Conservation (phyloP, 2,888 invertebrate genomes). For the Ischnura elegans region DNA sequence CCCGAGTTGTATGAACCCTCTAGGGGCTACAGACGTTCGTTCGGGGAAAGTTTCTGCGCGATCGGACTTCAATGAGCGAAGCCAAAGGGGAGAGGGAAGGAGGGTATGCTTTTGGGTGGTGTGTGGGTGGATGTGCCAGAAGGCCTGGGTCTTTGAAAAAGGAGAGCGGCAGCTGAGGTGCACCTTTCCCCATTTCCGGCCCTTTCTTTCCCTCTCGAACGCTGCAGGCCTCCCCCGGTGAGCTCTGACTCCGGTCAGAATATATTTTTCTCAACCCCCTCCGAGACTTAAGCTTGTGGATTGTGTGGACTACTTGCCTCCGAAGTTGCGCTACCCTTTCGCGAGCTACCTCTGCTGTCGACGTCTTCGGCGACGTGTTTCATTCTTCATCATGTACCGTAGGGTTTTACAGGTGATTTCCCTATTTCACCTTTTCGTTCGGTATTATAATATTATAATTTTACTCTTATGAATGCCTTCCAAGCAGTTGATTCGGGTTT, state of each 20-base stretch:
- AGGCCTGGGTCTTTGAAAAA: not conserved
- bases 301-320: not conserved
- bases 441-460: too few relatives aligned
- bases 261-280: too few relatives aligned
- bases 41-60: not conserved
- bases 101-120: not conserved
- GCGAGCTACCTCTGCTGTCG: not conserved
- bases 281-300: not conserved
- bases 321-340: too few relatives aligned
- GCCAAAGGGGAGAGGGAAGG: not conserved
- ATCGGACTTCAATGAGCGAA: not conserved
- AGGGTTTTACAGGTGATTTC: too few relatives aligned
- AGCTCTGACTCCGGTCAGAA: too few relatives aligned
- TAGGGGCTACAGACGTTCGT: not conserved
- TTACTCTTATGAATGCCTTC: too few relatives aligned
- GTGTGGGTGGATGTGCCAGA: constrained; percentile 4
- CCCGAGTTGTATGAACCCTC: not conserved
- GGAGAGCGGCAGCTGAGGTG: constrained; percentile 15
- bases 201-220: constrained; percentile 22
- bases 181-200: constrained; percentile 31
- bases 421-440: too few relatives aligned
- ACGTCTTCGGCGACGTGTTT: not conserved
- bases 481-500: too few relatives aligned
- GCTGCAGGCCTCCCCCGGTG: too few relatives aligned
- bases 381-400: too few relatives aligned